A percentile compares a stretch with the other conserved stretches of the same genome.
These are phyloP conservation scores for Platichthys stellatus DNA, from an alignment of 2,113 vertebrate genomes.

Conservation along the genomic window DNA sequence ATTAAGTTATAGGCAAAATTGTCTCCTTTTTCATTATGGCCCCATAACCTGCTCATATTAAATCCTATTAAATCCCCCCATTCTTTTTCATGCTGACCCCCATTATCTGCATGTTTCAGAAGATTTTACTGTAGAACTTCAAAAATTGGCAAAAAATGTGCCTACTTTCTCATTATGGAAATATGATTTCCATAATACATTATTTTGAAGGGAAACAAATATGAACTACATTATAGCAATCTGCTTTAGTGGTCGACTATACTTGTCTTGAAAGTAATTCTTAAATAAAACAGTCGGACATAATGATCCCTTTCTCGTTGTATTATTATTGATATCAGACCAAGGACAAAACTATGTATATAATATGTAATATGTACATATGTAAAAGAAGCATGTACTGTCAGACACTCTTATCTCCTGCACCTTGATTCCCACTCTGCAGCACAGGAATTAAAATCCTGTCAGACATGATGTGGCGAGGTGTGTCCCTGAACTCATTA, in stretches of 20 bases:
- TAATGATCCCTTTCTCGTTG: not conserved
- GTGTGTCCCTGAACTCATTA: conserved; percentile 16
- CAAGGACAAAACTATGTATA: not conserved
- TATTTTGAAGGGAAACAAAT: no score
- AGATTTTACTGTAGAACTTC: no score
- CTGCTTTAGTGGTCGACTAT: not conserved
- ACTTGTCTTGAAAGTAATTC: not conserved
- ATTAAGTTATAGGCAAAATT: no score
- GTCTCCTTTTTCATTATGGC: no score
- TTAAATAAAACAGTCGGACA: not conserved
- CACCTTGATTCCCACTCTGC: not conserved
- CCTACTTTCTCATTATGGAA: no score
- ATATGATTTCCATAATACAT: no score
- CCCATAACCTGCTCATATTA: no score
- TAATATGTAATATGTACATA: not conserved
- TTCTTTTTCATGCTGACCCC: no score
- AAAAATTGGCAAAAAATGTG: no score
- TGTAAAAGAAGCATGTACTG: conserved; percentile 2
- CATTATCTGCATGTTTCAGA: no score
- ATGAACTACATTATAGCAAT: not conserved
- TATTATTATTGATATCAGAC: conserved; percentile 26
- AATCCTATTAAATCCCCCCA: no score
- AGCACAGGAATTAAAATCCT: conserved; percentile 3
- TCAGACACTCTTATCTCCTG: not conserved
- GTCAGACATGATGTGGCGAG: conserved; percentile 13